Evolutionary conservation across 2,888 invertebrate genomes (phyloP), one percentile per base, ranked within the genome.

Genomic region (Phalera bucephala): DNA sequence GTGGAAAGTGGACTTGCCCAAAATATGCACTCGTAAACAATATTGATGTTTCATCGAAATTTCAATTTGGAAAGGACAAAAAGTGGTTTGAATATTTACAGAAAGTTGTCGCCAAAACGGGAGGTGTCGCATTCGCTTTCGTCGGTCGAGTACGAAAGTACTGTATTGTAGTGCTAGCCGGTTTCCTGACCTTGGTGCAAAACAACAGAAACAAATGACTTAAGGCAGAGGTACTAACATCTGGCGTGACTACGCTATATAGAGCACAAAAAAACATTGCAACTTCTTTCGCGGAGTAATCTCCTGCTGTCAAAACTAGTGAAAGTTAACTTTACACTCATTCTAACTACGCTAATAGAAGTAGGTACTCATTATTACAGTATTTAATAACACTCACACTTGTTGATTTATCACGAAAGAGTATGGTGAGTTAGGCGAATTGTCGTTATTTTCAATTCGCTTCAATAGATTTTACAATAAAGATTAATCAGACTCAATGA

Each of bases 71-170:
- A 80, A 81, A 80, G 77, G 77, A 79, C 77, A 87, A 87, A 88
- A 87, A 85, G 81, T 76, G 66, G 82, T 78, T 75, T 66, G 78
- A 61, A 68, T 71, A 67, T 73, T 73, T 68, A 75, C 80, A 75
- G 85, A 85, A 87, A 86, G 84, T 80, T 83, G 82, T 79, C 78
- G 64, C 79, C 79, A 69, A 84, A 81, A 71, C 76, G 68, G 81
- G 79, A 77, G 75, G 54, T 67, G 49, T 52, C 66, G 67, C 72
- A 67, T 80, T 88, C 88, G 83, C 83, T 89, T 88, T 87, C 86
- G 69, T 78, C 64, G 67, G 72, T 72, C 69, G 82, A 81, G 68
- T 61, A 72, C 72, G 81, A 83, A 82, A 83, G 85, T 81, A 72
- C 56, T 53, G 67, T 76, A 81, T 79, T 82, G 79, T 83, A 65